These are phyloP conservation scores for Byasa hedistus DNA, from an alignment of 2,888 invertebrate species.

Conservation along the genomic window DNA sequence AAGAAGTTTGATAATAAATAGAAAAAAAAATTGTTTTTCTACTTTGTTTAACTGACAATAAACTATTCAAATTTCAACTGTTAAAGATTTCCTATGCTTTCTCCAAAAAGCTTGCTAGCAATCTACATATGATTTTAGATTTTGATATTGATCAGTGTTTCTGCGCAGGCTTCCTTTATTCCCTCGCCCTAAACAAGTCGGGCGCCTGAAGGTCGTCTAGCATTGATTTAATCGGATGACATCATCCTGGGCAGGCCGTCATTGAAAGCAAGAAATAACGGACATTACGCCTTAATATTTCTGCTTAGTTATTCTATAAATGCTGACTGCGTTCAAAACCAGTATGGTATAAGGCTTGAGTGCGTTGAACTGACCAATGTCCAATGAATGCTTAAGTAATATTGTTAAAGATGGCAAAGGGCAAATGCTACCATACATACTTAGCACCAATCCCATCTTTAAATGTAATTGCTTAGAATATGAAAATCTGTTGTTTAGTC, in stretches of 20 bases:
- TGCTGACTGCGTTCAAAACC: conserved; percentile 5
- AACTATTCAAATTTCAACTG: too few species aligned
- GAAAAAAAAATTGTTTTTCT: neutral
- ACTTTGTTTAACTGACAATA: too few species aligned
- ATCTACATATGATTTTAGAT: neutral
- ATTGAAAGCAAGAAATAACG: conserved; percentile 14
- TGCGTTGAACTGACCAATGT: conserved; percentile 17
- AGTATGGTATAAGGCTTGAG: conserved; percentile 15
- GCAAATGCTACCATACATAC: conserved; percentile 46
- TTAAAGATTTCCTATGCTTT: too few species aligned
- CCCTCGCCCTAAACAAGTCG: conserved; percentile 8
- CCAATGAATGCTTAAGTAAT: conserved; percentile 28
- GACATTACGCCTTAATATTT: conserved; percentile 3
- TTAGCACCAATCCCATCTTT: conserved; percentile 57
- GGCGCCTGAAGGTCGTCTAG: conserved; percentile 40
- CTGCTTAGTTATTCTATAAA: neutral
- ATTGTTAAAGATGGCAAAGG: conserved; percentile 29
- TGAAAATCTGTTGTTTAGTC: conserved; percentile 31
- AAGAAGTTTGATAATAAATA: neutral
- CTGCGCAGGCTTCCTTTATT: conserved; percentile 19
- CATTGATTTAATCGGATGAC: conserved; percentile 49
- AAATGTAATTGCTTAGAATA: conserved; percentile 51
- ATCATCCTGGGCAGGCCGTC: conserved; percentile 38
- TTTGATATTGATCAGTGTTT: neutral
- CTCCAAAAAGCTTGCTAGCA: neutral